These are phyloP conservation scores for Plutella xylostella DNA, from an alignment of 2,888 invertebrate genomes.

Conservation along the genomic window DNA sequence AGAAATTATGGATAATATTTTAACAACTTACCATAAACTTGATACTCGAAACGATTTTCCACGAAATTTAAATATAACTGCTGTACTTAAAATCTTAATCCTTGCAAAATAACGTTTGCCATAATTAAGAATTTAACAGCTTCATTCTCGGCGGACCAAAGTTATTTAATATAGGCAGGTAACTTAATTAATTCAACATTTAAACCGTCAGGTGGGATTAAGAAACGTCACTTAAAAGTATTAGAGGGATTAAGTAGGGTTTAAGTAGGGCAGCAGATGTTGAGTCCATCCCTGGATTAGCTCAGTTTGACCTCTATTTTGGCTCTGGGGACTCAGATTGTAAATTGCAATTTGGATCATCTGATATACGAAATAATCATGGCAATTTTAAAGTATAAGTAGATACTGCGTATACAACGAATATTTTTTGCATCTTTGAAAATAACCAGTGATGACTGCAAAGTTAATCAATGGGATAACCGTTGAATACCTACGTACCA, in stretches of 20 bases:
- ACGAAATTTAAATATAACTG: too few relatives aligned
- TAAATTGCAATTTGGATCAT: too few relatives aligned
- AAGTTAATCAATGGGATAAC: too few relatives aligned
- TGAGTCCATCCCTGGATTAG: background rate
- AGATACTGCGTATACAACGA: too few relatives aligned
- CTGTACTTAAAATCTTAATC: too few relatives aligned
- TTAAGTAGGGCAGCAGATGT: constrained; percentile 33
- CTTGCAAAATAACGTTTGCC: too few relatives aligned
- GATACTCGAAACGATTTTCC: background rate
- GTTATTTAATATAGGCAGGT: constrained; percentile 57
- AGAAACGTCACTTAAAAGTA: constrained; percentile 51
- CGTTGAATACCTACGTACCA: too few relatives aligned
- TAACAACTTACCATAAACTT: background rate
- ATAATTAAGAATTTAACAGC: background rate
- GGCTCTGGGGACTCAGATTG: too few relatives aligned
- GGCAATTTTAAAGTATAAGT: too few relatives aligned
- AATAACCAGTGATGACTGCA: too few relatives aligned
- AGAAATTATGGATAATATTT: background rate
- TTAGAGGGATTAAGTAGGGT: constrained; percentile 55
- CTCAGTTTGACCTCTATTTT: background rate
- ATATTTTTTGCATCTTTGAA: too few relatives aligned
- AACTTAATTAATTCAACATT: constrained; percentile 60
- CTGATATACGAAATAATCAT: too few relatives aligned
- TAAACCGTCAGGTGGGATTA: constrained; percentile 53
- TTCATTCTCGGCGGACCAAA: constrained; percentile 8